These are phyloP conservation scores for Pristionchus entomophagus DNA, from an alignment of 2,888 invertebrate species.

Conservation along the genomic window DNA sequence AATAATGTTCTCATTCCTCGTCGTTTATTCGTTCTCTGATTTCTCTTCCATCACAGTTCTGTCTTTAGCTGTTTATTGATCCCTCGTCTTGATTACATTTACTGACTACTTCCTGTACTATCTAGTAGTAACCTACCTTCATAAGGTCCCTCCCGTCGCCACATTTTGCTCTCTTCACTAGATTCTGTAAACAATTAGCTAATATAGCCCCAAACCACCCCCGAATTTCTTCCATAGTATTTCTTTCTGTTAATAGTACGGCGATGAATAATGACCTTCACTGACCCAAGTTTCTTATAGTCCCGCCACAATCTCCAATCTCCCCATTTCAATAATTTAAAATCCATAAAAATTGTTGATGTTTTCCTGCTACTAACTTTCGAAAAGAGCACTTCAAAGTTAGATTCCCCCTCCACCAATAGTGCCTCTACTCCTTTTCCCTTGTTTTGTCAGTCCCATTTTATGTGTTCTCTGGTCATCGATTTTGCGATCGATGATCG, in stretches of 20 bases:
- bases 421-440: slow-evolving; percentile 36
- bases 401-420: slow-evolving; percentile 37
- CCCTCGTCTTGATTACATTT: slow-evolving; percentile 11
- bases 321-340: slow-evolving; percentile 36
- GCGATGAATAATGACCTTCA: slow-evolving; percentile 44
- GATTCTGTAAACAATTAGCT: slow-evolving; percentile 2
- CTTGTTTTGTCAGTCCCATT: slow-evolving; percentile 22
- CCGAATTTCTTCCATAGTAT: not conserved
- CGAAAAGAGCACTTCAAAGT: not conserved
- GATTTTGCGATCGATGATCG: not conserved
- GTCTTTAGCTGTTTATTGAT: not conserved
- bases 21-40: not conserved
- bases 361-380: slow-evolving; percentile 23
- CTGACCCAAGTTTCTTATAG: slow-evolving; percentile 14
- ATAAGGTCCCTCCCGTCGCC: slow-evolving; percentile 40
- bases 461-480: not conserved
- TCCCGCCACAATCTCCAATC: slow-evolving; percentile 26
- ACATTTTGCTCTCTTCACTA: not conserved
- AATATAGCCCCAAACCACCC: slow-evolving; percentile 39
- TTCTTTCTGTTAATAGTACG: slow-evolving; percentile 36
- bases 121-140: slow-evolving; percentile 14
- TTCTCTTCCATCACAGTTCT: not conserved
- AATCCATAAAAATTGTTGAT: slow-evolving; percentile 49
- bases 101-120: slow-evolving; percentile 31
- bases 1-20: not conserved